phyloP scores from a whole-genome alignment of 2,888 invertebrate genomes.

The Thysanoteuthis rhombus region DNA sequence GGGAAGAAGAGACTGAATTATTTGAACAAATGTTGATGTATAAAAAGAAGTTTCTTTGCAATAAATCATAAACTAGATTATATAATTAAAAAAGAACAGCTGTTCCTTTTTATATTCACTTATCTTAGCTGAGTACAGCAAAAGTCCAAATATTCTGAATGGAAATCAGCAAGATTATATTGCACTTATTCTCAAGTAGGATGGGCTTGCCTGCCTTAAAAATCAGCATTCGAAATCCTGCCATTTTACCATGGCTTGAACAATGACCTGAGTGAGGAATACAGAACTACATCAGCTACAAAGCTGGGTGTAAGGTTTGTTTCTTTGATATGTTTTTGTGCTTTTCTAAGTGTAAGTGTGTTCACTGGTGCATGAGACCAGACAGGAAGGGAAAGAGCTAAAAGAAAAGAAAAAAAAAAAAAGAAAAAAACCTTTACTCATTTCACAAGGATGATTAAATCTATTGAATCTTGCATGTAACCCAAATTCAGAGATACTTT shows the following conservation, averaged over 20 bases:
- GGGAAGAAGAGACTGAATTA: too few relatives aligned
- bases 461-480: not conserved
- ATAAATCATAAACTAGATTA: too few relatives aligned
- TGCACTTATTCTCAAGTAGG: too few relatives aligned
- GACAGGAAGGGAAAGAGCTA: too few relatives aligned
- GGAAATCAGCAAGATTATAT: too few relatives aligned
- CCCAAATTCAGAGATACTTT: not conserved
- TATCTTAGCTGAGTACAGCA: too few relatives aligned
- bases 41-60: too few relatives aligned
- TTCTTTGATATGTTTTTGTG: not conserved
- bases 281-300: not conserved
- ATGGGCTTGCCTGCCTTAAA: too few relatives aligned
- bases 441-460: not conserved
- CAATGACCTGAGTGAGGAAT: not conserved
- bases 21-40: too few relatives aligned
- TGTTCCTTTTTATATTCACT: too few relatives aligned
- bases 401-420: not conserved
- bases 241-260: not conserved
- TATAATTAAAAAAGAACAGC: too few relatives aligned
- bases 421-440: not conserved
- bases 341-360: not conserved
- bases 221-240: not conserved
- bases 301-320: not conserved
- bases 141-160: too few relatives aligned
- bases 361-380: not conserved